Base-by-base conservation (phyloP, 1,140 invertebrate genomes). In the Magallana angulata region DNA sequence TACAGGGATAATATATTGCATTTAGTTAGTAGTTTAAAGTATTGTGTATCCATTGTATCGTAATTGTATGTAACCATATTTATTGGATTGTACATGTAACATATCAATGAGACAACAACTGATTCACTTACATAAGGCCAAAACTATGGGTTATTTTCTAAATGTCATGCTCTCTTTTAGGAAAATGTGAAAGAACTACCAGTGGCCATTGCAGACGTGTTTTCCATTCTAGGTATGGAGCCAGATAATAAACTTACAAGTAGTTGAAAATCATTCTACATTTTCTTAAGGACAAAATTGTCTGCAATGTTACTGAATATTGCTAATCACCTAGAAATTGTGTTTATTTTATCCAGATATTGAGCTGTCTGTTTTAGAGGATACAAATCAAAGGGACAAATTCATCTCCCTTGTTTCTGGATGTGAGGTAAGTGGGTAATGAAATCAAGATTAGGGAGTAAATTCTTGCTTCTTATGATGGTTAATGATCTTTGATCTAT, bases 331-430 rank as follows among this genome's bases (percentile, higher is more conserved):
- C 18, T 57, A 80, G 11, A 80, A 18, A 16, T 11, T n/a, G n/a
- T 82, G 7, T 82, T 11, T 84, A 71, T 85, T 86, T 80, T 88
- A 91, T 91, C 18, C 87, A 94, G 97, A 98, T 95, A 96, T 96
- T 62, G 97, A 98, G 95, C 97, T 97, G 7, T 96, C 96, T 18
- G 94, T 95, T 30, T 95, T 91, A 89, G 95, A 96, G 76, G 94
- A 94, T 48, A 94, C 95, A 86, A 93, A 96, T 90, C 88, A 91
- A 88, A 96, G 97, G 57, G 92, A 96, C 92, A 96, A 96, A 93
- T 97, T 98, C 95, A 96, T 97, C 92, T 96, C 96, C 91, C 96
- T 98, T 90, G 96, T 98, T 7, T 96, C 97, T 94, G 97, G 97
- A 94, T 95, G 96, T 91, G 96, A 98, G 95, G 96, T 94, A 91